phyloP scores from a whole-genome alignment of 2,113 vertebrate species.

The Pteruthius melanotis region DNA sequence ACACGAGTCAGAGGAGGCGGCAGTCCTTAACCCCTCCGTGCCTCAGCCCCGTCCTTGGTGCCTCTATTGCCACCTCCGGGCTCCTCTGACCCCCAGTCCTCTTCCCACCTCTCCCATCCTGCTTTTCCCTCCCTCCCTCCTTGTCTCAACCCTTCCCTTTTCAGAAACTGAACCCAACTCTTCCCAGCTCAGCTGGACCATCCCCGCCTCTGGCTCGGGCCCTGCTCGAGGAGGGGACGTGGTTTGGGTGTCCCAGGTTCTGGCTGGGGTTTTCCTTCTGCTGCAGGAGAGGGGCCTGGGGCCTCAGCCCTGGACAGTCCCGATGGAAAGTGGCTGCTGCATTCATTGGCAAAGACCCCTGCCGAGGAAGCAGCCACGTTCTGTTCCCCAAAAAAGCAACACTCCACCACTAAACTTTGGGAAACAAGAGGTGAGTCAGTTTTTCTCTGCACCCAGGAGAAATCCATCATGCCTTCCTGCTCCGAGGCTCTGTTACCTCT shows the following conservation, averaged over 20 bases:
- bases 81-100: background rate
- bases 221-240: background rate
- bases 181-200: rapidly evolving
- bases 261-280: background rate
- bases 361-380: background rate
- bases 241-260: background rate
- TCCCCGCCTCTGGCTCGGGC: background rate
- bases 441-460: background rate
- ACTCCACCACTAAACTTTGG: rapidly evolving
- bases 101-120: background rate
- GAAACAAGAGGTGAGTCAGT: background rate
- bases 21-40: background rate
- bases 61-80: background rate
- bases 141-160: background rate
- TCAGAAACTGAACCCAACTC: background rate
- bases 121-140: background rate
- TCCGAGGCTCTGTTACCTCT: background rate
- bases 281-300: background rate
- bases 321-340: rapidly evolving
- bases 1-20: background rate
- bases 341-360: rapidly evolving
- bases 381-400: background rate
- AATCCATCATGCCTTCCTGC: background rate
- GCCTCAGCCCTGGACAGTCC: background rate
- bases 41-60: background rate